These are phyloP conservation scores for Parasteatoda lunata DNA, from an alignment of 2,888 invertebrate genomes.

Conservation along the genomic window DNA sequence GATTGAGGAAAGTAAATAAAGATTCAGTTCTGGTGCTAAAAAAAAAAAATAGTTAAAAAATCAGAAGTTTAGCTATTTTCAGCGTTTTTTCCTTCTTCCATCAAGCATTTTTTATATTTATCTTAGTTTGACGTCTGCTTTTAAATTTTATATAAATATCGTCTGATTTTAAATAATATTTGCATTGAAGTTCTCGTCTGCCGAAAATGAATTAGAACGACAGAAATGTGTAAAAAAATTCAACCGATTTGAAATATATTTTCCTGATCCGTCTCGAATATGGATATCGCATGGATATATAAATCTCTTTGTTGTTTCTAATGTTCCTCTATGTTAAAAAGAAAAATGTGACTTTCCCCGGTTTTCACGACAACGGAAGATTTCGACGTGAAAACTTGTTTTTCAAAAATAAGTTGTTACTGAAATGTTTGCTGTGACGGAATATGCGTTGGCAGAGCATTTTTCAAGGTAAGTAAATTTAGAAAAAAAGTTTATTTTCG, in stretches of 20 bases:
- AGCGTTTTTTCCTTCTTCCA: too few relatives aligned
- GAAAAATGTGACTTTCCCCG: neutral
- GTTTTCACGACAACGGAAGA: neutral
- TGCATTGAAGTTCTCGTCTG: too few relatives aligned
- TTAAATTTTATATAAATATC: too few relatives aligned
- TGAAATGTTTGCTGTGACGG: conserved; percentile 62
- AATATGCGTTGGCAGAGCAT: conserved; percentile 60
- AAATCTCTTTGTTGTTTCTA: neutral
- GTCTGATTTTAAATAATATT: too few relatives aligned
- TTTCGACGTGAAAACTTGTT: neutral
- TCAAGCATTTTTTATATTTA: too few relatives aligned
- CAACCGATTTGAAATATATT: neutral
- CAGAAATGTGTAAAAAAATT: too few relatives aligned
- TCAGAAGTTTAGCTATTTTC: too few relatives aligned
- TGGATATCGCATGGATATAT: neutral
- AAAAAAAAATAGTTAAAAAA: too few relatives aligned
- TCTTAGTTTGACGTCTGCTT: too few relatives aligned
- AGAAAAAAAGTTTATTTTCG: neutral
- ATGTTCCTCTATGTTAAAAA: neutral
- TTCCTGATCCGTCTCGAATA: neutral
- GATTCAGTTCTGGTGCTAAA: neutral
- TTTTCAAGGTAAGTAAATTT: conserved; percentile 44
- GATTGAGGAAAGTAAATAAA: neutral
- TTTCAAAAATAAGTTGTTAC: neutral
- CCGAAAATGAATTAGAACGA: too few relatives aligned